Percentiles rank a stretch among this genome's conserved stretches.
These are phyloP conservation scores for Sardinella longiceps DNA, from an alignment of 2,797 vertebrate genomes.

Conservation along the genomic window DNA sequence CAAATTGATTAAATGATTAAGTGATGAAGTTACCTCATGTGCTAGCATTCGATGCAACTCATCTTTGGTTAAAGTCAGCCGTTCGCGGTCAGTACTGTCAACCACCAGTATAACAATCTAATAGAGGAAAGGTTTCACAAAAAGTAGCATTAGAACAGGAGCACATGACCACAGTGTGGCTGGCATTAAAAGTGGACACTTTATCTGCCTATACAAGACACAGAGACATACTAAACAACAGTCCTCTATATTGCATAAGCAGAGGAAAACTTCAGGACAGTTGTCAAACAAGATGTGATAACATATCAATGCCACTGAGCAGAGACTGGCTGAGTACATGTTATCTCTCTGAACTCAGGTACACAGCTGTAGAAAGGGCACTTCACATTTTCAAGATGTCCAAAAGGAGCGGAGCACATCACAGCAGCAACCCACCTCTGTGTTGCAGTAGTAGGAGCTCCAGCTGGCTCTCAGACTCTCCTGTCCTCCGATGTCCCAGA, in stretches of 20 bases:
- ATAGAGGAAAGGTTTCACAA: constrained; percentile 25
- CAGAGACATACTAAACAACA: background rate
- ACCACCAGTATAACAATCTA: constrained; percentile 88
- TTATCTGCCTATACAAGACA: background rate
- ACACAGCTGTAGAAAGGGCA: background rate
- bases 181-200: background rate
- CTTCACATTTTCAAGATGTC: background rate
- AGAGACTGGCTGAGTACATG: background rate
- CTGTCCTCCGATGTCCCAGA: constrained; percentile 88
- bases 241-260: background rate
- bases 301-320: background rate
- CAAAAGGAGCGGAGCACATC: background rate
- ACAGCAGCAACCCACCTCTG: constrained; percentile 73
- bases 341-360: background rate
- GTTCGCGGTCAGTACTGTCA: constrained; percentile 84
- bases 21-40: constrained; percentile 76
- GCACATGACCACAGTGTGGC: background rate
- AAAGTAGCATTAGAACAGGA: background rate
- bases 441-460: constrained; percentile 82
- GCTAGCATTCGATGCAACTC: constrained; percentile 85
- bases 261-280: background rate
- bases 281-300: background rate
- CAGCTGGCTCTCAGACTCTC: constrained; percentile 81
- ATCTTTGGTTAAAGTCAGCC: constrained; percentile 77
- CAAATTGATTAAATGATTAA: background rate